Base-by-base conservation (phyloP, 2,888 invertebrate genomes). In the Amphipoea oculea region DNA sequence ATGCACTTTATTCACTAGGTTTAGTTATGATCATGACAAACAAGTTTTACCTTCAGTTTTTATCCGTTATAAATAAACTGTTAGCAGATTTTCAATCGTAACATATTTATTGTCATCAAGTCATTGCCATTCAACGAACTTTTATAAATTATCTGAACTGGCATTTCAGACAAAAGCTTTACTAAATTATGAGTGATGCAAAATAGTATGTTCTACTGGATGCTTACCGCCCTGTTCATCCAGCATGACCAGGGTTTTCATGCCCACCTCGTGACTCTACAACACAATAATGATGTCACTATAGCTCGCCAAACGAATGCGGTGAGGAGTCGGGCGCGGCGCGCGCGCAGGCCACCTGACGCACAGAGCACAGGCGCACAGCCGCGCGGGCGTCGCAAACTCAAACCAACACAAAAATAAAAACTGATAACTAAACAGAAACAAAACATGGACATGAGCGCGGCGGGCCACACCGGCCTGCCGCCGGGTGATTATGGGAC, bases 201-300 rank as follows among this genome's bases (percentile, higher is more conserved):
- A 94, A 95, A 93, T 95, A 96, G 92, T 93, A 93, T 93, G 93
- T 95, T 94, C 96, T 97, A 96, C 96, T 97, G 97, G 97, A 98
- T 98, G 98, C 99, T 99, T 99, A 99, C 99, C 99, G 98, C 99
- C 99, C 98, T 99, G 99, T 98, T 99, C 99, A 98, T 99, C 99
- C 98, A 99, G 98, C 98, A 99, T 99, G 97, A 99, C 99, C 98
- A 99, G 98, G 97, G 99, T 99, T 98, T 99, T 99, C 98, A 99
- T 99, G 97, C 99, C 99, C 97, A 99, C 99, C 98, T 99, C 99
- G 98, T 99, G 99, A 98, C 99, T 99, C 99, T 99, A 98, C 98
- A 98, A 98, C 97, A 97, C 97, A 97, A 97, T 95, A 97, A 97
- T 97, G 97, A 97, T 96, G 97, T 97, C 96, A 97, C 97, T 97